Evolutionary conservation across 92 coral and sea anemone genomes (phyloP).

Genomic region (Desmophyllum pertusum): DNA sequence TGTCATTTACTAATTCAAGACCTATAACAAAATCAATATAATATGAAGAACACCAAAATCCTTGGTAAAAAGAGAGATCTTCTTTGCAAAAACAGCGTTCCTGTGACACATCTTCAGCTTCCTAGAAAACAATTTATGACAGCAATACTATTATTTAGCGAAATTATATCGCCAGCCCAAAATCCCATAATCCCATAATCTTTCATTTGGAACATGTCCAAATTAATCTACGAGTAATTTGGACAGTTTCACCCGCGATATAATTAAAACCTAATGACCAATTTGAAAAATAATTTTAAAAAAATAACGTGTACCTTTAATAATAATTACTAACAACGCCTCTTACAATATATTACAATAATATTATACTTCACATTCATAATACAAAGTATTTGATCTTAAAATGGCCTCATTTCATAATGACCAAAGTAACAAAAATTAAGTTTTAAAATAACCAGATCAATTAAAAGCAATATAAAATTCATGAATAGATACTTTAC

Average conservation of each 20-base stretch:
- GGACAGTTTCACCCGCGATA: no score
- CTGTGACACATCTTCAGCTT: slow-evolving; percentile 5
- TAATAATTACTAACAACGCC: not conserved
- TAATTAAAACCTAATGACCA: no score
- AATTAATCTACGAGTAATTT: no score
- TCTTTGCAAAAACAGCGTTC: slow-evolving; percentile 3
- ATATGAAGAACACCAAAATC: slow-evolving; percentile 9
- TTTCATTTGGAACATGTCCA: no score
- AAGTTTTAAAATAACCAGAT: not conserved
- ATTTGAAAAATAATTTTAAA: no score
- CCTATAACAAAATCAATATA: not conserved
- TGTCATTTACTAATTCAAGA: not conserved
- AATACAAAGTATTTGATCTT: not conserved
- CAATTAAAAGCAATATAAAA: not conserved
- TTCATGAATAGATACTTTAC: not conserved
- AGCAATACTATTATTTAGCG: not conserved
- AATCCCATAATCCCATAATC: no score
- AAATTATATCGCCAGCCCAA: not conserved
- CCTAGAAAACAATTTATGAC: slow-evolving; percentile 30
- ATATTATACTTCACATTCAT: not conserved
- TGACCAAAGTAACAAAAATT: not conserved
- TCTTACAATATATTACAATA: not conserved
- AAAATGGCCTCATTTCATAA: not conserved
- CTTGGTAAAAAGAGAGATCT: slow-evolving; percentile 10
- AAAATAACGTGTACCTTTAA: no score